Evolutionary conservation across 1,140 invertebrate genomes (phyloP), one percentile per base, ranked within the genome.

Genomic region (Diachasmimorpha longicaudata): DNA sequence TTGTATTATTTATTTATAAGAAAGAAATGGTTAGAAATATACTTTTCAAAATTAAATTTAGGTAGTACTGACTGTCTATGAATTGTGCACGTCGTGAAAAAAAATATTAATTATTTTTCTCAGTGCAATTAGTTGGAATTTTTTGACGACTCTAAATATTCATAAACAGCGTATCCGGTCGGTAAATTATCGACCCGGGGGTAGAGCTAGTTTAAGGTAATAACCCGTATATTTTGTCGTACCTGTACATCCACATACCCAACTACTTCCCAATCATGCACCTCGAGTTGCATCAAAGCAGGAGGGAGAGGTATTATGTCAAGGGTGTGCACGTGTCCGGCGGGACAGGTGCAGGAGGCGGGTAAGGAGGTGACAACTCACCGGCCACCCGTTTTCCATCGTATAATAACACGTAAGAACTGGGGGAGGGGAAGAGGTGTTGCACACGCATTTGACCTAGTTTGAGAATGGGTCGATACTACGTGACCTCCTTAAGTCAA

Each of bases 401-500:
- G 58, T 19, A 23, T 25, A 25, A 63, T 25, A 23, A 63, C 58
- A 21, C 31, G 25, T 73, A 73, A 63, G n/a, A 73, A 23, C 44
- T 9, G 44, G 44, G 11, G 44, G 44, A 10, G n/a, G 44, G 44
- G 44, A n/a, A 9, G 48, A n/a, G 48, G 48, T 2, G 48, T 1
- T 16, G 14, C 23, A 63, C 68, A 76, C 55, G 69, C 55, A 23
- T 83, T 74, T 85, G 87, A 88, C 87, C 87, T 79, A 87, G 81
- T 87, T 88, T 81, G 19, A 63, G 19, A 36, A 76, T 23, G 77
- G 82, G 85, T 88, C 87, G 83, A 88, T 88, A 85, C 78, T 85
- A 78, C 81, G 83, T 85, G 85, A 82, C 84, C 83, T 81, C 85
- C 81, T 87, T 86, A 81, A 8, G 10, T 63, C 19, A 63, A 63